phyloP scores from a whole-genome alignment of 1,140 invertebrate species.

The Brachionus asplanchnoidis region DNA sequence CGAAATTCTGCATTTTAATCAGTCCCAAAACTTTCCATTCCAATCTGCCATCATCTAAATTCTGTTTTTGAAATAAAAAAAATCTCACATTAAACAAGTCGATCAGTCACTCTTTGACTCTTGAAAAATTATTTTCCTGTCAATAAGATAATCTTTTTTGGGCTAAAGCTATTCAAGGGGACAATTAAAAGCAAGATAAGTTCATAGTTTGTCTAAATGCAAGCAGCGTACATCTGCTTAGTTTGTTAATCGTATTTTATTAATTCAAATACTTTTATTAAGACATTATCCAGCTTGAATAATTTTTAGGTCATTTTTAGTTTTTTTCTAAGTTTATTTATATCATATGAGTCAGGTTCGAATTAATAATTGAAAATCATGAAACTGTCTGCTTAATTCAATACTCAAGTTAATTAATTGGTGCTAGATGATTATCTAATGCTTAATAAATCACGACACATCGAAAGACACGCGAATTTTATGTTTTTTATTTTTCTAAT shows the following conservation, averaged over 20 bases:
- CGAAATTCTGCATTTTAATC: too few species aligned
- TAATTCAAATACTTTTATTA: too few species aligned
- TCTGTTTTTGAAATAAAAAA: too few species aligned
- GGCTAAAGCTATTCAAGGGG: too few species aligned
- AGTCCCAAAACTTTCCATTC: too few species aligned
- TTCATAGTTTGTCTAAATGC: neutral
- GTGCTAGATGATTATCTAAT: neutral
- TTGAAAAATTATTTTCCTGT: neutral
- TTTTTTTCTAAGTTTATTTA: neutral
- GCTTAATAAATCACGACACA: neutral
- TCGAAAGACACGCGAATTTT: neutral
- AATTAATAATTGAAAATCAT: neutral
- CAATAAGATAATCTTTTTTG: too few species aligned
- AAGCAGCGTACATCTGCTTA: neutral
- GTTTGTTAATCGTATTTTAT: neutral
- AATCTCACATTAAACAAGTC: neutral
- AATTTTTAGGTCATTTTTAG: neutral
- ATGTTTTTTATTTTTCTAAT: too few species aligned
- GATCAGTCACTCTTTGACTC: neutral
- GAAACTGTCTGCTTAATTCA: neutral
- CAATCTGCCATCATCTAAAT: too few species aligned
- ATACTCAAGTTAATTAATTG: neutral
- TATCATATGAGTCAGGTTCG: neutral
- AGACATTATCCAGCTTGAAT: neutral
- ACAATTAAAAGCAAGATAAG: neutral